A percentile compares a stretch with the other conserved stretches of the same genome.
These are phyloP conservation scores for Lagenorhynchus albirostris DNA, from an alignment of 2,113 vertebrate species.

Conservation along the genomic window DNA sequence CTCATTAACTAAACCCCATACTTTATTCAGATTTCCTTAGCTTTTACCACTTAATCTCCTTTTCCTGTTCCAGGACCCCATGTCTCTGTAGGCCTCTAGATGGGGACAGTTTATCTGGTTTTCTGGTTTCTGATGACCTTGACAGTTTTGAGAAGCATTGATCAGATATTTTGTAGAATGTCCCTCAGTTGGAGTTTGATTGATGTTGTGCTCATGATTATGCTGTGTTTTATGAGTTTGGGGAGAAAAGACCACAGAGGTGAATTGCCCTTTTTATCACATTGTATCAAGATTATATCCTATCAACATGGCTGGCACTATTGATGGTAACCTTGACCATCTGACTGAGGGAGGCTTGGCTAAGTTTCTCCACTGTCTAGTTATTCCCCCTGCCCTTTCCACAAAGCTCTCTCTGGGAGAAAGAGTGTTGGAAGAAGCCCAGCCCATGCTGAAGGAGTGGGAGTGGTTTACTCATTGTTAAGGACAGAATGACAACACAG, in stretches of 20 bases:
- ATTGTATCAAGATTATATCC: background rate
- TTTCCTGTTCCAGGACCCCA: background rate
- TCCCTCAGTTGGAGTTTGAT: background rate
- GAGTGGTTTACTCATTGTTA: background rate
- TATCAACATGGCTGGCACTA: fast-evolving
- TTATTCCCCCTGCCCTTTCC: too few species aligned
- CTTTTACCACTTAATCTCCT: background rate
- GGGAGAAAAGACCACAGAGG: background rate
- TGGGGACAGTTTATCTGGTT: background rate
- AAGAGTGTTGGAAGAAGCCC: background rate
- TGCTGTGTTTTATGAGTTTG: background rate
- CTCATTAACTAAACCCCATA: background rate
- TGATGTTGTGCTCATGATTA: background rate
- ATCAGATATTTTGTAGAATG: background rate
- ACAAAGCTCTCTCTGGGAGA: background rate
- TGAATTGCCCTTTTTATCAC: background rate
- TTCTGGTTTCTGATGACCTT: background rate
- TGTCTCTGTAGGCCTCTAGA: background rate
- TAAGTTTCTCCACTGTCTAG: background rate
- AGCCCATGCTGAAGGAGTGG: background rate
- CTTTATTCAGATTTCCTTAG: background rate
- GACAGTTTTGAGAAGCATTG: background rate
- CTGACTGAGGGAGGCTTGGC: background rate
- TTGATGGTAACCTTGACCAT: background rate
- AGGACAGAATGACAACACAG: background rate